phyloP scores from a whole-genome alignment of 2,113 vertebrate genomes.

The Diadophis punctatus region DNA sequence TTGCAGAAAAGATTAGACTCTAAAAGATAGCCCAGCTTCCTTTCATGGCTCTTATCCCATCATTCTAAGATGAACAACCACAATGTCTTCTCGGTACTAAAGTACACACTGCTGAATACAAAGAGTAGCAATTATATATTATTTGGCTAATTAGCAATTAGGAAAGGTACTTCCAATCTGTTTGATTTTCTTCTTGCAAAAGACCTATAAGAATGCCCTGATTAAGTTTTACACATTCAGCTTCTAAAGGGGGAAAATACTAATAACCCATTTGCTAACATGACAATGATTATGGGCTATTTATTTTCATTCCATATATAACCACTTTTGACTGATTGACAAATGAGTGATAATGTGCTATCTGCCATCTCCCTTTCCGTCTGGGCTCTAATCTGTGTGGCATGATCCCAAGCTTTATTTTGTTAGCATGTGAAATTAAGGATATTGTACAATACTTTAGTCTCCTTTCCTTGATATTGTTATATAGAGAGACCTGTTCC shows the following conservation, averaged over 20 bases:
- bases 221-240: conserved; percentile 37
- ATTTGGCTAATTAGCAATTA: conserved; percentile 57
- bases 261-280: not conserved
- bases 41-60: not conserved
- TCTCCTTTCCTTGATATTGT: not conserved
- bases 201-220: conserved; percentile 33
- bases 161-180: not conserved
- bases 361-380: not conserved
- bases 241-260: conserved; percentile 36
- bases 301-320: not conserved
- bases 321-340: not conserved
- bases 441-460: not conserved
- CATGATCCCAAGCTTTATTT: not conserved
- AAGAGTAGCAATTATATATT: conserved; percentile 27
- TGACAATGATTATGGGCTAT: not conserved
- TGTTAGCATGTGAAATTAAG: not conserved
- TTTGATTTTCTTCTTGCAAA: conserved; percentile 21
- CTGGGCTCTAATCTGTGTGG: not conserved
- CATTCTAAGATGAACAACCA: not conserved
- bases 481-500: not conserved
- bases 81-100: not conserved
- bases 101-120: too few species aligned
- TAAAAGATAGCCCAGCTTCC: not conserved
- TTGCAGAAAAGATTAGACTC: not conserved
- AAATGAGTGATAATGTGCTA: not conserved